Evolutionary conservation across 1,140 invertebrate species (phyloP), one percentile per base, ranked within the genome.

Genomic region (Euschistus heros): DNA sequence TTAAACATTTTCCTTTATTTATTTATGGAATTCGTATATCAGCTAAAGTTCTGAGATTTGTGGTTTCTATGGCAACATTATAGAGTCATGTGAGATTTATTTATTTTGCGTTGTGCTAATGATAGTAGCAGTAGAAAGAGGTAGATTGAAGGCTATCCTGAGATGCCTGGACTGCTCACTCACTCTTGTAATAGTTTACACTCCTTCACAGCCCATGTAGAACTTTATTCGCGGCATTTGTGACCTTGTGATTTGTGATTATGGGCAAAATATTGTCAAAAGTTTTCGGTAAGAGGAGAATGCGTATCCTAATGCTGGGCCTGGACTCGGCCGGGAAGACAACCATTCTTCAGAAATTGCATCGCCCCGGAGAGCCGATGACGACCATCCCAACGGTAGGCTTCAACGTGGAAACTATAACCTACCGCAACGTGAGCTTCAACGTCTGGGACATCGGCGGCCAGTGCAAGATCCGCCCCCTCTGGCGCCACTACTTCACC

Each of bases 391-490:
- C 94, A 62, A 97, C 97, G 68, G 97, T 99, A 72, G 97, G 97
- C 71, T 99, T 99, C 79, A 99, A 99, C 81, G 97, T 99, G 71
- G 97, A 99, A 84, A 98, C 97, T 68, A 97, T 99, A 66, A 95
- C 92, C 69, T 97, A 96, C 82, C 98, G 98, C 83, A 99, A 98
- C 85, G 95, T 99, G 72, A 98, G 98, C 87, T 99, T 99, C 79
- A 98, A 97, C 84, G 96, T 99, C 57, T 99, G 97, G 97, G 97
- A 99, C 79, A 96, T 99, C 67, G 97, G 97, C 68, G 97, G 97
- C 63, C 97, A 99, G 81, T 97, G 99, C 79, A 99, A 99, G 84
- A 99, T 99, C 77, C 85, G 97, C 74, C 97, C 97, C 65, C 79
- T 99, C 37, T 99, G 95, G 95, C 86, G 94, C 78, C 94, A 97